phyloP scores from a whole-genome alignment of 2,797 vertebrate species.

The Coregonus sp. region DNA sequence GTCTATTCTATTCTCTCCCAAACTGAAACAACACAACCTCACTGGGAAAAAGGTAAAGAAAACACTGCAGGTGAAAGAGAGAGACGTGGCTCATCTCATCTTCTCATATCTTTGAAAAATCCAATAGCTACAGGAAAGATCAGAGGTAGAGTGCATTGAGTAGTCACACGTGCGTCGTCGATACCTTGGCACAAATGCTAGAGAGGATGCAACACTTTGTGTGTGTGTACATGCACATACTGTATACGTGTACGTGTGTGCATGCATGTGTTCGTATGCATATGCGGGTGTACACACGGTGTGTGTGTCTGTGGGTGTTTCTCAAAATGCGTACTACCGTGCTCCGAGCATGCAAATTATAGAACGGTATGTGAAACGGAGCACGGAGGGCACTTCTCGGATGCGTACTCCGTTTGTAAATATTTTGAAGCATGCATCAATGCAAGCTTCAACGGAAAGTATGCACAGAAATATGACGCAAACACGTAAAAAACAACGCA shows the following conservation, averaged over 20 bases:
- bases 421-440: too few relatives aligned
- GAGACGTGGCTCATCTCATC: neutral
- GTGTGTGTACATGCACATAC: constrained; percentile 52
- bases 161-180: neutral
- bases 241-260: constrained; percentile 21
- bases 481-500: too few relatives aligned
- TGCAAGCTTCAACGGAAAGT: too few relatives aligned
- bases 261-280: constrained; percentile 14
- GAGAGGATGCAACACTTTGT: neutral
- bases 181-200: neutral
- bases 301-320: neutral
- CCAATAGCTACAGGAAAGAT: neutral
- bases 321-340: too few relatives aligned
- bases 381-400: too few relatives aligned
- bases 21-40: neutral
- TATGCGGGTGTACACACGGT: constrained; percentile 2
- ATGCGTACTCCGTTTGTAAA: too few relatives aligned
- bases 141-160: neutral
- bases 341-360: too few relatives aligned
- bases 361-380: too few relatives aligned
- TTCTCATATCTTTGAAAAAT: neutral
- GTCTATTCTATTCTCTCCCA: neutral
- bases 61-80: neutral
- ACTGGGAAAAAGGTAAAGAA: neutral
- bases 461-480: too few relatives aligned